These are phyloP conservation scores for Cheilosia impressa DNA, from an alignment of 2,888 invertebrate genomes.

Conservation along the genomic window DNA sequence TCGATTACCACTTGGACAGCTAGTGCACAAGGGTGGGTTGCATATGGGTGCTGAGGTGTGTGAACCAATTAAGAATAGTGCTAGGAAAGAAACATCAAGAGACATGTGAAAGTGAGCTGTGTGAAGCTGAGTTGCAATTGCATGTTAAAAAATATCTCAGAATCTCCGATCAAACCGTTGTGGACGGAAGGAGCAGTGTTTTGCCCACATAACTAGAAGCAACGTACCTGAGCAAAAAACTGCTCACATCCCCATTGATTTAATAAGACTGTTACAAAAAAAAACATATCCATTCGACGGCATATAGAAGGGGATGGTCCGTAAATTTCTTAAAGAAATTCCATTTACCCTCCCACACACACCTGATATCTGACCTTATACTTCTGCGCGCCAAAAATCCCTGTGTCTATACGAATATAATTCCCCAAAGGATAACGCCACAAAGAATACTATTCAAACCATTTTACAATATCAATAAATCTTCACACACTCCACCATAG, in stretches of 20 bases:
- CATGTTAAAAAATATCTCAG: too few relatives aligned
- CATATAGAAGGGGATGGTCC: too few relatives aligned
- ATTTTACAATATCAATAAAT: constrained; percentile 22
- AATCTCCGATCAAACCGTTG: too few relatives aligned
- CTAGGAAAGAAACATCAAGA: background rate
- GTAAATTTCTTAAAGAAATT: too few relatives aligned
- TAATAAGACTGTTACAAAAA: too few relatives aligned
- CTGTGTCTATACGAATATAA: background rate
- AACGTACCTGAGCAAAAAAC: too few relatives aligned
- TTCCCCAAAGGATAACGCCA: constrained; percentile 49
- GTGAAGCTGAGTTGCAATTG: too few relatives aligned
- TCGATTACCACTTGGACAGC: constrained; percentile 29
- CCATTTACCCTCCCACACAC: background rate
- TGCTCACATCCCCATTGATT: too few relatives aligned
- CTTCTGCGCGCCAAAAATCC: constrained; percentile 30
- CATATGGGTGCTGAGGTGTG: constrained; percentile 10
- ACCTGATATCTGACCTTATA: background rate
- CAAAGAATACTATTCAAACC: background rate
- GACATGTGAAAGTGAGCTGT: too few relatives aligned
- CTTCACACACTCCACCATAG: background rate
- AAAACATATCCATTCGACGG: too few relatives aligned
- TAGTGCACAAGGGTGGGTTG: constrained; percentile 6
- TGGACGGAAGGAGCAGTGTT: too few relatives aligned
- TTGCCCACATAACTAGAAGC: too few relatives aligned
- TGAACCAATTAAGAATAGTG: constrained; percentile 19